Percentiles rank a stretch among this genome's conserved stretches.
Evolutionary conservation across 2,888 invertebrate species (phyloP).

Genomic region (Netelia inedita): DNA sequence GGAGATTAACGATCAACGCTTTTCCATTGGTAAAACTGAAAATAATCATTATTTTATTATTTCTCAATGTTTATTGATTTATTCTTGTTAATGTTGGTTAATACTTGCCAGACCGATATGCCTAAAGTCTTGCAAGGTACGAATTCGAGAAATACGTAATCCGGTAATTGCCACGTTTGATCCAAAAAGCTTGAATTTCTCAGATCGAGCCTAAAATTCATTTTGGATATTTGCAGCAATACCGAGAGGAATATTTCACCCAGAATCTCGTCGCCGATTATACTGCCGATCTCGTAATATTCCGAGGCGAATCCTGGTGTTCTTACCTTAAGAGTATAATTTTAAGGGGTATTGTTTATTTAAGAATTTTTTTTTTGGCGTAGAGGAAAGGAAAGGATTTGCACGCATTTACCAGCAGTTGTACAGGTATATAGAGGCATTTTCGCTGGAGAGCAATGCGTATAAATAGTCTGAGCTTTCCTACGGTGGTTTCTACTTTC

Average conservation of each 20-base stretch:
- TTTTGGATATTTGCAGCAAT: conserved; percentile 86
- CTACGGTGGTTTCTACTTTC: conserved; percentile 84
- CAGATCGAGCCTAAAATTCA: conserved; percentile 86
- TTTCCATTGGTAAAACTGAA: conserved; percentile 87
- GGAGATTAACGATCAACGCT: conserved; percentile 87
- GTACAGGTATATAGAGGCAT: conserved; percentile 86
- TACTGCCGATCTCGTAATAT: conserved; percentile 83
- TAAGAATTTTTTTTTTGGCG: conserved; percentile 14
- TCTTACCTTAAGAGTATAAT: conserved; percentile 73
- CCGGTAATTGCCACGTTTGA: conserved; percentile 88
- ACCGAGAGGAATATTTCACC: conserved; percentile 87
- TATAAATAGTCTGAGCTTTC: conserved; percentile 86
- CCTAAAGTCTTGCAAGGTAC: conserved; percentile 89
- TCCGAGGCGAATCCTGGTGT: conserved; percentile 77
- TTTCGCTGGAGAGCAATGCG: conserved; percentile 86
- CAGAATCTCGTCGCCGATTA: conserved; percentile 89
- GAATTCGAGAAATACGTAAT: conserved; percentile 86
- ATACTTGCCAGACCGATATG: conserved; percentile 86
- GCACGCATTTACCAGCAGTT: conserved; percentile 83
- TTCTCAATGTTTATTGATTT: conserved; percentile 26
- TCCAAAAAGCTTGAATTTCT: conserved; percentile 88
- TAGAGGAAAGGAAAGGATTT: background rate
- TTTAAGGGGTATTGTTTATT: background rate
- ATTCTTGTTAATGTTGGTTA: conserved; percentile 1
- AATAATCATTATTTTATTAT: conserved; percentile 49